These are phyloP conservation scores for Cryptomyrus ogoouensis DNA, from an alignment of 2,113 vertebrate species.

Conservation along the genomic window DNA sequence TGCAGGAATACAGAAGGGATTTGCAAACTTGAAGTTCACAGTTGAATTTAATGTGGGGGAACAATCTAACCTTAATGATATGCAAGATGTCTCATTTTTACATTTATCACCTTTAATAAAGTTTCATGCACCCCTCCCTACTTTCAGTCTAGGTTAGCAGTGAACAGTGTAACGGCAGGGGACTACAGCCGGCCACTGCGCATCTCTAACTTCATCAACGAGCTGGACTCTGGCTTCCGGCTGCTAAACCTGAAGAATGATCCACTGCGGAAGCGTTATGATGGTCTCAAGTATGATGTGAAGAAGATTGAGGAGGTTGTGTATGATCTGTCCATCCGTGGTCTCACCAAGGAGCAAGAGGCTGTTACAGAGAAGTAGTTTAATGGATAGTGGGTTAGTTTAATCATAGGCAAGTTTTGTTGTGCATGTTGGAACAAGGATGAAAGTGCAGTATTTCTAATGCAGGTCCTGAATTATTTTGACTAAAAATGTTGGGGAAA, in stretches of 20 bases:
- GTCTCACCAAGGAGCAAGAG: slow-evolving; percentile 76
- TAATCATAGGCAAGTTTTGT: slow-evolving; percentile 23
- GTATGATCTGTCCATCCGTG: slow-evolving; percentile 91
- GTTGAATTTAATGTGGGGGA: neutral
- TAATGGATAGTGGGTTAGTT: slow-evolving; percentile 23
- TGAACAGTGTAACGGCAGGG: slow-evolving; percentile 94
- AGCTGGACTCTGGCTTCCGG: slow-evolving; percentile 93
- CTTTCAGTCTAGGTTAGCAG: slow-evolving; percentile 80
- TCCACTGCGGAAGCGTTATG: slow-evolving; percentile 91
- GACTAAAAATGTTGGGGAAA: neutral
- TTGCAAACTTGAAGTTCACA: neutral
- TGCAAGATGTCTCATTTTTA: neutral
- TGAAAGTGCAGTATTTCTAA: slow-evolving; percentile 12
- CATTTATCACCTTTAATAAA: neutral
- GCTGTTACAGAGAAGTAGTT: slow-evolving; percentile 61
- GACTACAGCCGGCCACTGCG: slow-evolving; percentile 88
- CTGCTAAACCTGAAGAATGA: slow-evolving; percentile 97
- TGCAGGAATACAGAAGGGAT: neutral
- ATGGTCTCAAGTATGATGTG: slow-evolving; percentile 94
- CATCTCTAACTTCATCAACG: slow-evolving; percentile 93
- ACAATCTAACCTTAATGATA: neutral
- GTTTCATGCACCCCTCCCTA: neutral
- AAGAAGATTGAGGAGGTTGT: slow-evolving; percentile 99
- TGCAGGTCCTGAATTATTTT: neutral
- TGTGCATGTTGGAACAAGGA: slow-evolving; percentile 36